Percentiles rank a stretch among this genome's conserved stretches.
Conservation (phyloP, 2,797 vertebrate species). For the Luscinia luscinia region DNA sequence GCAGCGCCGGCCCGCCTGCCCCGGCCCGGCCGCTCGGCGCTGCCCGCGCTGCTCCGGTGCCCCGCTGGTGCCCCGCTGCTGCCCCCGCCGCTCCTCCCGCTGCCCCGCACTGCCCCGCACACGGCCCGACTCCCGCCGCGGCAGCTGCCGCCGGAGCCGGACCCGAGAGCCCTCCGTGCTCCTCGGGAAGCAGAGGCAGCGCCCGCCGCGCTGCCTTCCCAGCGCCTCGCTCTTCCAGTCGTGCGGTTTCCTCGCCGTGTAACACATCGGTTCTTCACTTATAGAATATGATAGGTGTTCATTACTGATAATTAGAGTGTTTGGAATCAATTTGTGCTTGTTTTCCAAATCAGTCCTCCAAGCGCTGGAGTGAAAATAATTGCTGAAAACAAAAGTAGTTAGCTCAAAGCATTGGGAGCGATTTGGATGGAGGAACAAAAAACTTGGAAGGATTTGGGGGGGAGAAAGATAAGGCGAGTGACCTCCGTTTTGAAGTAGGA, state of each 20-base stretch:
- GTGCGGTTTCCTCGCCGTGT: background rate
- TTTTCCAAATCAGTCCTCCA: conserved; percentile 59
- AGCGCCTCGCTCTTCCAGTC: background rate
- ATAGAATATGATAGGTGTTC: conserved; percentile 66
- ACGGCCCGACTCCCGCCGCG: background rate
- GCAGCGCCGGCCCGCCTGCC: background rate
- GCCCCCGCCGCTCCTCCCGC: background rate
- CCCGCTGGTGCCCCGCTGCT: too few relatives aligned
- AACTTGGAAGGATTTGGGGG: background rate
- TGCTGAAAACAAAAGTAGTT: conserved; percentile 63
- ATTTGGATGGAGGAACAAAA: background rate
- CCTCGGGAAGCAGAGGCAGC: background rate
- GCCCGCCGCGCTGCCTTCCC: rapidly evolving
- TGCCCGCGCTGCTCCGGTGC: background rate
- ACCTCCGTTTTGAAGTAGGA: background rate
- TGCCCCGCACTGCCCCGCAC: too few relatives aligned
- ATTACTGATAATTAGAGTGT: conserved; percentile 68
- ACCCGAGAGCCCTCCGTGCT: background rate
- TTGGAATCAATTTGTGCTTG: conserved; percentile 66
- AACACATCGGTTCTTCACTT: conserved; percentile 33
- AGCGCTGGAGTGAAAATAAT: conserved; percentile 62
- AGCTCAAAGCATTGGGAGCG: background rate
- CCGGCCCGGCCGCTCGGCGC: background rate
- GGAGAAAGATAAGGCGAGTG: background rate
- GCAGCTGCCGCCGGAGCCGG: rapidly evolving